A percentile compares a stretch with the other conserved stretches of the same genome.
phyloP scores from a whole-genome alignment of 2,113 vertebrate species.

The Lampris megalopsis region DNA sequence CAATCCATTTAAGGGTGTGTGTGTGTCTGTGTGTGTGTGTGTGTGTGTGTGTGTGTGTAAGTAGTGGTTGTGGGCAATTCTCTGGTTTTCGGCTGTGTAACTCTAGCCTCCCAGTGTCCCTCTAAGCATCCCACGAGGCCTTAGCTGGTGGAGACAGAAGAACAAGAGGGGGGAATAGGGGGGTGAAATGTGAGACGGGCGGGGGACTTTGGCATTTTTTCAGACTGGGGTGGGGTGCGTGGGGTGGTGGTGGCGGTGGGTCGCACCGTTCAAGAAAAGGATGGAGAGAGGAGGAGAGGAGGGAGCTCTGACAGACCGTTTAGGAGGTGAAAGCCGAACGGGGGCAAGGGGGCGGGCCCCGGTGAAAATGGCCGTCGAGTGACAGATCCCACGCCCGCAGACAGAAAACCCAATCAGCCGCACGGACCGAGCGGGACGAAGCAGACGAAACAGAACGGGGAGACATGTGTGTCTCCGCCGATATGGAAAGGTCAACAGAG shows the following conservation, averaged over 20 bases:
- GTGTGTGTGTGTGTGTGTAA: conserved; percentile 7
- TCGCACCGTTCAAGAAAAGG: background rate
- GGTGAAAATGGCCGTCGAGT: background rate
- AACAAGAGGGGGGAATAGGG: conserved; percentile 8
- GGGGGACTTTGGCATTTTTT: background rate
- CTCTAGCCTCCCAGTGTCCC: conserved; percentile 41
- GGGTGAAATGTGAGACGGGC: background rate
- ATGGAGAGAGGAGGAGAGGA: background rate
- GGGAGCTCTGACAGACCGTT: conserved; percentile 47
- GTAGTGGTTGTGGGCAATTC: conserved; percentile 7
- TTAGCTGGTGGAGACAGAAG: conserved; percentile 14
- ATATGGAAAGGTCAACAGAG: background rate
- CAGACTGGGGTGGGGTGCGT: background rate
- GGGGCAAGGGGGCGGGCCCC: background rate
- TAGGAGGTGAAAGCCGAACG: background rate
- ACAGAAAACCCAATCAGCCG: too few species aligned
- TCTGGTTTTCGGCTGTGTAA: conserved; percentile 44
- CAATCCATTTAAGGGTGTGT: conserved; percentile 21
- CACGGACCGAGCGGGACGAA: background rate
- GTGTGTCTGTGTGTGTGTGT: conserved; percentile 20
- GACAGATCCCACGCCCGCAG: background rate
- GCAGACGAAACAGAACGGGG: background rate
- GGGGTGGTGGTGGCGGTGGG: background rate
- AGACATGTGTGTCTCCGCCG: background rate
- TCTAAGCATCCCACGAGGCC: conserved; percentile 33